Evolutionary conservation across 2,888 invertebrate genomes (phyloP).

Genomic region (Parnassius mnemosyne): DNA sequence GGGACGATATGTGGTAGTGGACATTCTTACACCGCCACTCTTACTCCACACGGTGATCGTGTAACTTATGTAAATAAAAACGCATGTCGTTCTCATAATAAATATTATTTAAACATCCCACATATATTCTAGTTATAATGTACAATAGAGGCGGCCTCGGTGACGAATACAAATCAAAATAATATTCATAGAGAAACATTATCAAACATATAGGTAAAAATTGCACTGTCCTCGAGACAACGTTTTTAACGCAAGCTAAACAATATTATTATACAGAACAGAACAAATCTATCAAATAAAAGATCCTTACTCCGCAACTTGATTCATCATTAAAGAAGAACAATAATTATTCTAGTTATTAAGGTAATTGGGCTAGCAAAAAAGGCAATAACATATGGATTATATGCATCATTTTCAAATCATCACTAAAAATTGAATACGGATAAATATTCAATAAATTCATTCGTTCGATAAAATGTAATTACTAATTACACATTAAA

Average conservation of each 20-base stretch:
- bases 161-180: slow-evolving; percentile 60
- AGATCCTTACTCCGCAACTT: slow-evolving; percentile 52
- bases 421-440: neutral
- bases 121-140: slow-evolving; percentile 53
- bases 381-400: slow-evolving; percentile 2
- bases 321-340: slow-evolving; percentile 32
- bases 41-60: too few species aligned
- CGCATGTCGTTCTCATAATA: slow-evolving; percentile 56
- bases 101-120: slow-evolving; percentile 75
- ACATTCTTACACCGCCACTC: too few species aligned
- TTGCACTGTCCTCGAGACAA: slow-evolving; percentile 7
- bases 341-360: slow-evolving; percentile 23
- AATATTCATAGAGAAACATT: slow-evolving; percentile 72
- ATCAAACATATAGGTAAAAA: slow-evolving; percentile 16
- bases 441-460: slow-evolving; percentile 8
- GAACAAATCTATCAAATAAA: slow-evolving; percentile 10
- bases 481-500: slow-evolving; percentile 4
- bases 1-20: too few species aligned
- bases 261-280: slow-evolving; percentile 2
- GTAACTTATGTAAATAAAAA: slow-evolving; percentile 33
- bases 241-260: slow-evolving; percentile 1
- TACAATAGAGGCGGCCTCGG: slow-evolving; percentile 50
- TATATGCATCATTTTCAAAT: neutral
- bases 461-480: neutral
- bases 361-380: slow-evolving; percentile 39